Evolutionary conservation across 2,113 vertebrate species (phyloP), one percentile per base, ranked within the genome.

Genomic region (Hystrix cristata): DNA sequence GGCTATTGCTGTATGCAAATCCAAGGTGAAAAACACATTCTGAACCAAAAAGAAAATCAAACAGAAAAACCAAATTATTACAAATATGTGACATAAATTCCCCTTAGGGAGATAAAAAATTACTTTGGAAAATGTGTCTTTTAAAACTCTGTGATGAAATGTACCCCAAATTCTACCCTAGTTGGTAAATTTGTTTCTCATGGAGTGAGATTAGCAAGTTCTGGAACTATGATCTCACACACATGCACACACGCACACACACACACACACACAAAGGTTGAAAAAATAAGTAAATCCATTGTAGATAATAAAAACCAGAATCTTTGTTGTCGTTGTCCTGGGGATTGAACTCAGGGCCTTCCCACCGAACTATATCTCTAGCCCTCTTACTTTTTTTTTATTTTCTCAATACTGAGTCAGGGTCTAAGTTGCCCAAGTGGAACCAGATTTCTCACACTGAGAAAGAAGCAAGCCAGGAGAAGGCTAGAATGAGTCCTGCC

Each of bases 1-100:
- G 38, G 72, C 15, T 4, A 1, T 9, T 0, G 16, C 19, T 6
- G 7, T 14, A 3, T 21, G 25, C 46, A 64, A 9, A 25, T 14
- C 23, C 48, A 43, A 10, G 1, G n/a, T 48, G 64, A 25, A 15
- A 34, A 34, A 51, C 38, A 34, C 1, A 10, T 18, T 53, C 31
- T 29, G 65, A 43, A 9, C 48, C 64, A 53, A 16, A 23, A 5
- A 38, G 38, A 38, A 38, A 38, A 38, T 2, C 38, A 38, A 38
- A 38, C 38, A 38, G 38, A 38, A 38, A 15, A 7, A 31, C 13
- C 7, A 12, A 27, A 10, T 27, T 7, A 18, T 11, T 14, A 15
- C 8, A 67, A 57, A 7, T 6, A 4, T 5, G 10, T 25, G 64
- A 46, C 19, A 7, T 16, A 25, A 23, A 34, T 3, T 2, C 21